Conservation (phyloP, 2,113 vertebrate genomes). For the Ursus arctos region DNA sequence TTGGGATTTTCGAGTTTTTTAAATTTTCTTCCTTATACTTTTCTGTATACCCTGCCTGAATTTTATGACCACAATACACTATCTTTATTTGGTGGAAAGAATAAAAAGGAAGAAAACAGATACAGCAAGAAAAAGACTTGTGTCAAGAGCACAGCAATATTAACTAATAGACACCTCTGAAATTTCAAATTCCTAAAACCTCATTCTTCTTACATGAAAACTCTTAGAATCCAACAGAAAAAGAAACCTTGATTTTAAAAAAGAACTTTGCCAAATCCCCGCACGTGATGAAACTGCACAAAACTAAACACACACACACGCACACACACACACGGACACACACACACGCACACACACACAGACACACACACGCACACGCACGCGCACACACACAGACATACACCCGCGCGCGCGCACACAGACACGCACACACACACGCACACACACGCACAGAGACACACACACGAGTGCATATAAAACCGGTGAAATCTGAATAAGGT, state of each 20-base stretch:
- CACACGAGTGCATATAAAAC: background rate
- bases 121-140: background rate
- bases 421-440: no score
- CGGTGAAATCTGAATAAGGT: background rate
- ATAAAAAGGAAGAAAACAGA: background rate
- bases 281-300: background rate
- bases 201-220: background rate
- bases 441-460: background rate
- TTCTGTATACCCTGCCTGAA: background rate
- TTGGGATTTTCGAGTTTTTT: background rate
- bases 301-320: background rate
- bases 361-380: background rate
- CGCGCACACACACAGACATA: background rate
- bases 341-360: background rate
- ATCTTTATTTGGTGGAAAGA: background rate
- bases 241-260: background rate
- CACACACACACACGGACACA: background rate
- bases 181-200: background rate
- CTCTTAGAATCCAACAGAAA: background rate
- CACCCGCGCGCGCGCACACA: no score
- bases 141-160: background rate
- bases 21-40: constrained; percentile 3
- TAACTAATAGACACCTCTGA: background rate
- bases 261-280: background rate
- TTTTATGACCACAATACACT: background rate